Percentiles rank a stretch among this genome's conserved stretches.
phyloP scores from a whole-genome alignment of 2,797 vertebrate genomes.

The Sarcophilus harrisii region DNA sequence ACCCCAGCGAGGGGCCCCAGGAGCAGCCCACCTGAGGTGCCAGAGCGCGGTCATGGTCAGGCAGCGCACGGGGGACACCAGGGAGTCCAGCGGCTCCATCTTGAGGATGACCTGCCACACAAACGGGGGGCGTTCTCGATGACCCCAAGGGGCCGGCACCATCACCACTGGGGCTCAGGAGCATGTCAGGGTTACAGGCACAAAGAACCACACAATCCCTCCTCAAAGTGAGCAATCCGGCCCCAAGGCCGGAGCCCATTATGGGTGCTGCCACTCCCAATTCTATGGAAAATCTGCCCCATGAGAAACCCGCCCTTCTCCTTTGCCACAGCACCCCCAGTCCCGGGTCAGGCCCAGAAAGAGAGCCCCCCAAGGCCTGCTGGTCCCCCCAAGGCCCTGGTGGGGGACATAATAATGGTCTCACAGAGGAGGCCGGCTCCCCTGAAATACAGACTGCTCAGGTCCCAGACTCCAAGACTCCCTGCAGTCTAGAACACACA shows the following conservation, averaged over 20 bases:
- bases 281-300: neutral
- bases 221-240: neutral
- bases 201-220: neutral
- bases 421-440: neutral
- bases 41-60: constrained; percentile 64
- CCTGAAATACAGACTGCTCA: neutral
- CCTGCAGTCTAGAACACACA: neutral
- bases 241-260: neutral
- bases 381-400: neutral
- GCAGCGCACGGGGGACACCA: constrained; percentile 54
- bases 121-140: neutral
- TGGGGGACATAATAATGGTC: no score
- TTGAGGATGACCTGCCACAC: constrained; percentile 64
- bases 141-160: neutral
- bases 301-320: neutral
- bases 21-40: constrained; percentile 63
- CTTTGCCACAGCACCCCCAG: no score
- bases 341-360: neutral
- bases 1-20: neutral
- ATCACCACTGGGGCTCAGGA: neutral
- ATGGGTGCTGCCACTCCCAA: neutral
- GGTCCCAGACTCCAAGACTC: neutral
- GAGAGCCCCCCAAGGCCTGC: no score
- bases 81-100: neutral
- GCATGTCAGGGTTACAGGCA: neutral